Evolutionary conservation across 2,888 invertebrate genomes (phyloP).

Genomic region (Pristionchus mayeri): DNA sequence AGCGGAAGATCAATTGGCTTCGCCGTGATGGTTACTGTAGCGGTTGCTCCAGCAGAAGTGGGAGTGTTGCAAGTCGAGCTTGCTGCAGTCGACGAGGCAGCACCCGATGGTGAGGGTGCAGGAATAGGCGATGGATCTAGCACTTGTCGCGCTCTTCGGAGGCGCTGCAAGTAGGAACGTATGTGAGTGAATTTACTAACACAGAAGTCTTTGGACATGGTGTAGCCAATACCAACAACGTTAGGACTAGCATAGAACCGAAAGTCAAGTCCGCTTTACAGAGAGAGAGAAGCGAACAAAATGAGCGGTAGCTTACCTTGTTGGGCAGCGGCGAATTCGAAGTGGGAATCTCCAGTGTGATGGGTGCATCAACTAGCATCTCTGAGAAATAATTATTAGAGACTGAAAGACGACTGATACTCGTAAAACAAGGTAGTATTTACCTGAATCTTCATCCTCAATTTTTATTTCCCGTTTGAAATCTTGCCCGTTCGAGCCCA

Average conservation of each 20-base stretch:
- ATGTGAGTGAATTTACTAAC: too few relatives aligned
- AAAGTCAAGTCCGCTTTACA: too few relatives aligned
- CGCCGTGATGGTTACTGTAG: conserved; percentile 9
- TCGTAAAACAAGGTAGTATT: background rate
- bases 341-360: conserved; percentile 32
- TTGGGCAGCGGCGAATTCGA: background rate
- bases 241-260: too few relatives aligned
- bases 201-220: too few relatives aligned
- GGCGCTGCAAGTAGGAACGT: background rate
- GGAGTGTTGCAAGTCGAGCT: background rate
- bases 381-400: background rate
- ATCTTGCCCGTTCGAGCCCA: conserved; percentile 24
- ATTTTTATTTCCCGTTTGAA: conserved; percentile 20
- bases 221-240: background rate
- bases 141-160: conserved; percentile 34
- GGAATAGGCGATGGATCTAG: conserved; percentile 30
- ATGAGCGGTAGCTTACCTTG: background rate
- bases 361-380: background rate
- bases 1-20: conserved; percentile 17
- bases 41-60: conserved; percentile 13
- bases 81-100: background rate
- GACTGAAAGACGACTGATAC: background rate
- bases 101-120: background rate
- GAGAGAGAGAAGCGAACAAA: background rate
- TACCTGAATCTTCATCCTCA: conserved; percentile 25